These are phyloP conservation scores for Lymantria monacha DNA, from an alignment of 2,888 invertebrate species.

Conservation along the genomic window DNA sequence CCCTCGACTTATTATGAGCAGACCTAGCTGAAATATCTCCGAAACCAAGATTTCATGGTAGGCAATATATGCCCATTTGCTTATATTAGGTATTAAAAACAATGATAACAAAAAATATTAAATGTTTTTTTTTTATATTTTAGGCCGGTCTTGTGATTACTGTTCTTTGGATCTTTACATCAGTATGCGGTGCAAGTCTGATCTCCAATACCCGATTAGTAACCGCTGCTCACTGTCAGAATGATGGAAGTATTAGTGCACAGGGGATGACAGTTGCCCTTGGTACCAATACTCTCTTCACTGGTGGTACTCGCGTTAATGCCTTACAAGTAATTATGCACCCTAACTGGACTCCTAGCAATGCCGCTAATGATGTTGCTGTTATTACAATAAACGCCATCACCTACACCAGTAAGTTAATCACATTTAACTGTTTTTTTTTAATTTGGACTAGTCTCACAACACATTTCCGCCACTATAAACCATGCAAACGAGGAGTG, in stretches of 20 bases:
- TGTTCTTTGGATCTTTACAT: neutral
- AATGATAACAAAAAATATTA: too few relatives aligned
- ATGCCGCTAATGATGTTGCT: neutral
- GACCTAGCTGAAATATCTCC: too few relatives aligned
- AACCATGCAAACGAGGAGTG: too few relatives aligned
- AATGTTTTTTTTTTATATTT: neutral
- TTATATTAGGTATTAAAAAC: too few relatives aligned
- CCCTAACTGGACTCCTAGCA: neutral
- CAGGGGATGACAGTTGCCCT: slow-evolving; percentile 41
- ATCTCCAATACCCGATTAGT: neutral
- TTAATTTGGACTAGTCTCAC: too few relatives aligned
- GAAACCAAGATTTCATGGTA: too few relatives aligned
- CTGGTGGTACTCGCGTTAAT: neutral
- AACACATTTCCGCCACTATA: too few relatives aligned
- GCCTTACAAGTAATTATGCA: slow-evolving; percentile 2
- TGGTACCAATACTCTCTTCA: slow-evolving; percentile 51
- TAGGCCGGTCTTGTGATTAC: slow-evolving; percentile 5
- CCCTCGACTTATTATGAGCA: too few relatives aligned
- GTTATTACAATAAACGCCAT: neutral
- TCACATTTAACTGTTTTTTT: too few relatives aligned
- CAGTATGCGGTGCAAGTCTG: neutral
- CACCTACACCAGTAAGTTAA: neutral
- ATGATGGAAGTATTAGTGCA: neutral
- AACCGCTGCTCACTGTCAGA: neutral
- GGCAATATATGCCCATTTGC: too few relatives aligned